Evolutionary conservation across 1,140 invertebrate species (phyloP), one percentile per base, ranked within the genome.

Genomic region (Tetraneura akinire): DNA sequence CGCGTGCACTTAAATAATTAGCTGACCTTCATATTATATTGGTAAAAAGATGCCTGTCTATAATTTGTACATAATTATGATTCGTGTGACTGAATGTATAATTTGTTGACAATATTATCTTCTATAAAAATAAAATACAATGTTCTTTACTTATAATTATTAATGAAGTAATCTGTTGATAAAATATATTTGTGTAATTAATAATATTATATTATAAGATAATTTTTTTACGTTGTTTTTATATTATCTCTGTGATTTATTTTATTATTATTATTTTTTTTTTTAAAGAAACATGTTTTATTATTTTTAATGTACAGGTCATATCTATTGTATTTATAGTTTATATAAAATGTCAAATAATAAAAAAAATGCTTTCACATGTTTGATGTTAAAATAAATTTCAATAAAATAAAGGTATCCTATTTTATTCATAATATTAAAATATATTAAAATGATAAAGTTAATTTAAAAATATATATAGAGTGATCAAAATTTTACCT

Each of bases 261-360:
- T 73, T 53, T 4, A n/a, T n/a, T n/a, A n/a, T n/a, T n/a, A n/a
- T 42, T 73, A 37, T 37, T 57, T 76, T 13, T 55, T 53, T 74
- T 76, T 76, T 76, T 23, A 71, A 71, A 71, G 45, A 71, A 71
- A 49, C 68, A 71, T 71, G 51, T 71, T 71, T 71, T 71, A 71
- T 71, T 71, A 71, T 71, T 71, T 51, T 8, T 71, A 71, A 71
- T 71, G 68, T 71, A 71, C 21, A 71, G 13, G 23, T 29, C 45
- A 71, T 51, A 16, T 66, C 37, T 66, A 66, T 45, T 66, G 32
- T 71, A 45, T 49, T 71, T 51, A 71, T 45, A 51, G 45, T 49
- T 71, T 51, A 71, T 45, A 51, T 26, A 71, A 71, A 16, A 49
- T 71, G 68, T 71, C 47, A 29, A 71, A 71, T 71, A 71, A 71